Evolutionary conservation across 2,888 invertebrate species (phyloP), one percentile per base, ranked within the genome.

Genomic region (Agrotis puta): DNA sequence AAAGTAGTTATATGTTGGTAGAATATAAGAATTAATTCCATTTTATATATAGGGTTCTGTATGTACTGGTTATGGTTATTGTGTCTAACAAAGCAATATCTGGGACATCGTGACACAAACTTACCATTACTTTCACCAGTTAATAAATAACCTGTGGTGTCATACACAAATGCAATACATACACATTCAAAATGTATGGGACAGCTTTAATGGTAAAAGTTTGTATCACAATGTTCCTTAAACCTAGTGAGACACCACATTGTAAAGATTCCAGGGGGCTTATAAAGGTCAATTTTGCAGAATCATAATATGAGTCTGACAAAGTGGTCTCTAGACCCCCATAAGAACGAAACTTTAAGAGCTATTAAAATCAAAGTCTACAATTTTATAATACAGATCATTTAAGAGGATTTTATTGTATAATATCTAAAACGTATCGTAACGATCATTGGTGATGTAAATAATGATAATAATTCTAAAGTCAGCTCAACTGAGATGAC

Each of bases 21-120:
- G 50, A 62, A n/a, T 22, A 13, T 64, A 72, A 57, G 57, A 56
- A 64, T 5, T 24, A 45, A 48, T 39, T 57, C 54, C 20, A 61
- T 57, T 33, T 43, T 45, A 39, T 27, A 33, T 18, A n/a, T 14
- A 45, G 16, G 47, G 45, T 45, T 45, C 14, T 43, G 39, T 45
- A 16, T 68, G 51, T 58, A 57, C 50, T 27, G 43, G 18, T 68
- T 22, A 27, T n/a, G 13, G 51, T 50, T 27, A 56, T 48, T 27
- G 56, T 57, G 27, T 39, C 24, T 50, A 68, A 18, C 11, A 50
- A 67, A 39, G 11, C 39, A 39, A 39, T 39, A 39, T 39, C 11
- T 39, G 6, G 33, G 56, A 20, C 5, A 20, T 20, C n/a, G 56
- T 56, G 33, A 33, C 14, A 33, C 33, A 33, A 7, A 33, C 6